Base-by-base conservation (phyloP, 2,797 vertebrate genomes). In the Alcedo quadribrachys region DNA sequence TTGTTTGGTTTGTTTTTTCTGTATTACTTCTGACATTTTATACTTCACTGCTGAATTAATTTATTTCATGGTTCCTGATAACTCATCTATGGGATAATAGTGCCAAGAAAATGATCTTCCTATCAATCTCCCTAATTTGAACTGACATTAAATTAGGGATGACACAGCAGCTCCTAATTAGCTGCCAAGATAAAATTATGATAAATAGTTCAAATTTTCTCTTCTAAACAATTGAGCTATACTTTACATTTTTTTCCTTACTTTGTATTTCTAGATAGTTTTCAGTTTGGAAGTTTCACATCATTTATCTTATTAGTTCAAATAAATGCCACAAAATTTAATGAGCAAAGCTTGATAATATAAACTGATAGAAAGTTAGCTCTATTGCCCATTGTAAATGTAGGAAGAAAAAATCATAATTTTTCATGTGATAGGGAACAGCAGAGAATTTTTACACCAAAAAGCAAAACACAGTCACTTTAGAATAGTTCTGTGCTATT, bases 311-410 rank as follows among this genome's bases (percentile, higher is more conserved):
- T 81, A 18, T 77, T 89, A 67, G 78, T 84, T 90, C 67, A 92
- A 90, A 60, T 92, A 96, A 80, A 74, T 86, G 58, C 35, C 58
- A 30, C 63, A 45, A 94, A 94, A 93, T 73, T 33, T 73, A 93
- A 80, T 87, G 77, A 93, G 20, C 45, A 63, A 90, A 85, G n/a
- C 35, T 60, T 82, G 62, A 46, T 79, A 79, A 73, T 87, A 65
- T 20, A 43, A 66, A 89, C 42, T 70, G 42, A 80, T 84, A 57
- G 78, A 27, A 82, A 61, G 85, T 68, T 80, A 86, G 15, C 13
- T 84, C 40, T 90, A 12, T 65, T 83, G 57, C 40, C 43, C 30
- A 15, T 33, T 77, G 70, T 79, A 88, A 68, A 94, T 45, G 14
- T 45, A 67, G 65, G 35, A 71, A 24, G 35, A 77, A 89, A 55